These are phyloP conservation scores for Ennomos fuscantarius DNA, from an alignment of 2,888 invertebrate species.

Conservation along the genomic window DNA sequence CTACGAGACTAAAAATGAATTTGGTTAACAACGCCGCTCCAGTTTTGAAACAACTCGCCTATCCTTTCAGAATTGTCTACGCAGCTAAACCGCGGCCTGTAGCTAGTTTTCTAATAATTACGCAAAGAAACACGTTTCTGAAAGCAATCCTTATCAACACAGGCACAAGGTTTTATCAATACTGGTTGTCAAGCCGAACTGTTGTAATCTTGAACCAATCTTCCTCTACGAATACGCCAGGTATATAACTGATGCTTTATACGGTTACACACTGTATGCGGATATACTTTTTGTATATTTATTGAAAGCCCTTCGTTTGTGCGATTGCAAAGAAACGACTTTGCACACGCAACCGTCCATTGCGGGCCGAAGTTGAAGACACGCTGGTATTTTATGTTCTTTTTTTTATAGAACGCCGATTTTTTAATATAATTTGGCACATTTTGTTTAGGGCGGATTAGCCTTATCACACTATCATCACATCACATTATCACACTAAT, in stretches of 20 bases:
- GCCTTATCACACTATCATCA: too few species aligned
- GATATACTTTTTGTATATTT: constrained; percentile 64
- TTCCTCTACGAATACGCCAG: constrained; percentile 54
- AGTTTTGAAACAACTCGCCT: too few species aligned
- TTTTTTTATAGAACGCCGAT: too few species aligned
- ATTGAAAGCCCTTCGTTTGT: constrained; percentile 80
- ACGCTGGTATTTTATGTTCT: background rate
- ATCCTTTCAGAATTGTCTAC: too few species aligned
- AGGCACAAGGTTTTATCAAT: constrained; percentile 64
- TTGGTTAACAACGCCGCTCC: too few species aligned
- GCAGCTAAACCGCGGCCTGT: too few species aligned
- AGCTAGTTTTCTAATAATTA: background rate
- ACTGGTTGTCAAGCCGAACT: constrained; percentile 63
- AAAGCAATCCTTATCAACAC: constrained; percentile 31
- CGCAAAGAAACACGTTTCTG: background rate
- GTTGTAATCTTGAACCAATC: constrained; percentile 67
- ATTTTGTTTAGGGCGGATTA: too few species aligned
- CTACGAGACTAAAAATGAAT: too few species aligned
- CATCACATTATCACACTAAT: too few species aligned
- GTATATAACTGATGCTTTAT: constrained; percentile 41
- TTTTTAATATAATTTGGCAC: too few species aligned
- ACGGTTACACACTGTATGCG: constrained; percentile 5
- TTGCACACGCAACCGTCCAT: constrained; percentile 75
- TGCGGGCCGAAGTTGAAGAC: constrained; percentile 54
- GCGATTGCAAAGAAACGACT: constrained; percentile 83